Base-by-base conservation (phyloP, 1,140 invertebrate genomes). In the Gryllus bimaculatus region DNA sequence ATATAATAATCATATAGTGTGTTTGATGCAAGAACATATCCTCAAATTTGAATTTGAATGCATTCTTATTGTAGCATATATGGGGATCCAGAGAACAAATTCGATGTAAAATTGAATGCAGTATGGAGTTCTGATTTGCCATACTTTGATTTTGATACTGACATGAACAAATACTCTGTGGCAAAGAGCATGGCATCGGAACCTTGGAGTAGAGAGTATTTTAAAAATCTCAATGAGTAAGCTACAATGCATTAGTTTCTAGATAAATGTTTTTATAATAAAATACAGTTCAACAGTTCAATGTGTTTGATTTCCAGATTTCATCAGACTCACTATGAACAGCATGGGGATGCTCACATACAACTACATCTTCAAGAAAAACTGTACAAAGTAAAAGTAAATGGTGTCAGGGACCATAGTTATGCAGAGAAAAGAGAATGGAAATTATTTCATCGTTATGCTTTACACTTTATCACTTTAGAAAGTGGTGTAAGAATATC, bases 281-380 rank as follows among this genome's bases (percentile, higher is more conserved):
- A 21, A 5, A 8, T 20, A 21, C n/a, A 75, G 15, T n/a, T 75
- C 39, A n/a, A 21, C 20, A 75, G 21, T 75, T n/a, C 12, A n/a
- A n/a, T 15, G 20, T 79, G 77, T 47, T 26, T 74, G 4, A 12
- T 47, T 8, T 79, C 18, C 73, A 79, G 73, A 8, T 81, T 82
- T n/a, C 91, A 92, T 84, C 92, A 93, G 85, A 91, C 90, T 7
- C 92, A 93, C 84, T 93, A 93, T 83, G 92, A 93, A 82, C 92
- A 93, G 85, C 88, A 90, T 86, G 91, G 91, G 15, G 85, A 82
- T 77, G 81, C 91, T 8, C 83, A 84, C 77, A 90, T 89, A 8
- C 86, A 82, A 7, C 87, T 89, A 8, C 84, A 83, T 74, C 86
- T 92, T 48, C 86, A 90, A 81, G 88, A 85, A 7, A 85, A 85